Conservation (phyloP, 2,797 vertebrate genomes). For the Sebastes melanostomus region DNA sequence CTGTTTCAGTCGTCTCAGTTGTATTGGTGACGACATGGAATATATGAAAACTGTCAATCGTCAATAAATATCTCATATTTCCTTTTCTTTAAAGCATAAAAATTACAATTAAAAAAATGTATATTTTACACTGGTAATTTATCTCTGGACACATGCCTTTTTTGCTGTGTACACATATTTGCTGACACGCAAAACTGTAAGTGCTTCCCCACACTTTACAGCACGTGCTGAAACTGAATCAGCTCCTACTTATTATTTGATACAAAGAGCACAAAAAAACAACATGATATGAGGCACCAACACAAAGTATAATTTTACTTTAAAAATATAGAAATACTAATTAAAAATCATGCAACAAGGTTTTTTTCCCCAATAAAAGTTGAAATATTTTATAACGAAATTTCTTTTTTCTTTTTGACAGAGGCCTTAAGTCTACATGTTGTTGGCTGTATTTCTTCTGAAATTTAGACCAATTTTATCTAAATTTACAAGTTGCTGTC, state of each 20-base stretch:
- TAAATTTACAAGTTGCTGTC: neutral
- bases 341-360: too few species aligned
- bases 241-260: neutral
- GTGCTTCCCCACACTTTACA: neutral
- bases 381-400: neutral
- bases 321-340: neutral
- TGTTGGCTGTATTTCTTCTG: neutral
- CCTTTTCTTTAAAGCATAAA: neutral
- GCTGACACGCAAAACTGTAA: neutral
- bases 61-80: neutral
- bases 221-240: neutral
- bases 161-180: too few species aligned
- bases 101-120: too few species aligned
- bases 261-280: neutral
- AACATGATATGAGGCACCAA: neutral
- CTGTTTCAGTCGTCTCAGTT: neutral
- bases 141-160: too few species aligned
- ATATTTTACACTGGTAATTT: too few species aligned
- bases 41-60: neutral
- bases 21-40: neutral
- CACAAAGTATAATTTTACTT: neutral
- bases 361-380: neutral
- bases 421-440: neutral
- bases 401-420: neutral
- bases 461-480: neutral